Conservation (phyloP, 2,113 vertebrate genomes). For the Plectropomus leopardus region DNA sequence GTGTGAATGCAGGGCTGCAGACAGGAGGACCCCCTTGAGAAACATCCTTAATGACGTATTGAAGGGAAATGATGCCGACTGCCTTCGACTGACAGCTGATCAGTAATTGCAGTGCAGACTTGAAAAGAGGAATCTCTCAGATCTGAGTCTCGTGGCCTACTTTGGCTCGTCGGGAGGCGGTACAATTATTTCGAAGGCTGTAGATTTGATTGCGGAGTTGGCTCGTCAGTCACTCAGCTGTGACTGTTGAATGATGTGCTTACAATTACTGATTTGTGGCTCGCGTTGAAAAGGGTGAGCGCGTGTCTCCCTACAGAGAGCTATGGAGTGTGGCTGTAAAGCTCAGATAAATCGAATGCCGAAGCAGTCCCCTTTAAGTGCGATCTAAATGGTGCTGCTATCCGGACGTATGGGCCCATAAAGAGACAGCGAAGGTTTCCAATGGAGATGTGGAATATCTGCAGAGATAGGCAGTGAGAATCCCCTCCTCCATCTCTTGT, state of each 20-base stretch:
- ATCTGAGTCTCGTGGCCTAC: neutral
- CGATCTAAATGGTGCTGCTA: slow-evolving; percentile 37
- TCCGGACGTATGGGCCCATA: slow-evolving; percentile 35
- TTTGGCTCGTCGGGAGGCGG: slow-evolving; percentile 4
- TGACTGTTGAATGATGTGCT: slow-evolving; percentile 37
- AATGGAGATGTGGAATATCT: slow-evolving; percentile 33
- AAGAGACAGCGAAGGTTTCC: slow-evolving; percentile 11
- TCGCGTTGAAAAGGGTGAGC: neutral
- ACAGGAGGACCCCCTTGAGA: neutral
- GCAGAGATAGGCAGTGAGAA: neutral
- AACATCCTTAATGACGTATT: neutral
- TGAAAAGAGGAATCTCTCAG: neutral
- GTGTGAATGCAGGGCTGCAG: neutral
- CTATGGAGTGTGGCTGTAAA: slow-evolving; percentile 38
- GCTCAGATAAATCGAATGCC: slow-evolving; percentile 57
- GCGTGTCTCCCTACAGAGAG: slow-evolving; percentile 36
- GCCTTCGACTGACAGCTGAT: neutral
- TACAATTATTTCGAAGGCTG: neutral
- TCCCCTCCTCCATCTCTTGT: neutral
- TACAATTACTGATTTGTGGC: slow-evolving; percentile 43
- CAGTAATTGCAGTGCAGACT: neutral
- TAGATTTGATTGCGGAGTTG: neutral
- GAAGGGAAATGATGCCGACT: neutral
- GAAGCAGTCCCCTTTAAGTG: slow-evolving; percentile 43
- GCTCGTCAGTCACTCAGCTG: slow-evolving; percentile 26